These are phyloP conservation scores for Pecten maximus DNA, from an alignment of 2,888 invertebrate genomes.

Conservation along the genomic window DNA sequence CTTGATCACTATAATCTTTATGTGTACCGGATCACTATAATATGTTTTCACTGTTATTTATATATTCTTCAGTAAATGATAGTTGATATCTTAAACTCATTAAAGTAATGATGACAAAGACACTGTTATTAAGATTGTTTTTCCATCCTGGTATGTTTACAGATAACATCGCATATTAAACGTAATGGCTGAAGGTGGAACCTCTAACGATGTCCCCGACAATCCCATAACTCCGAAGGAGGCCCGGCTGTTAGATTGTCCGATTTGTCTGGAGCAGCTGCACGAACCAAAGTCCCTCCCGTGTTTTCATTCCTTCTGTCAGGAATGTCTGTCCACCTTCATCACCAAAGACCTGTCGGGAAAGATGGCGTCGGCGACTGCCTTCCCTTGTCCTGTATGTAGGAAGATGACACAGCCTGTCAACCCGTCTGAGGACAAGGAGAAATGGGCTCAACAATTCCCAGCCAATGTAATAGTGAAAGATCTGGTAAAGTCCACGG, in stretches of 20 bases:
- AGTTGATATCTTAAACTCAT: too few relatives aligned
- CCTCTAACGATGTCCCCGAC: not conserved
- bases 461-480: not conserved
- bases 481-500: not conserved
- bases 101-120: too few relatives aligned
- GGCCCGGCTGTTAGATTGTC: not conserved
- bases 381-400: not conserved
- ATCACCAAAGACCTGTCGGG: not conserved
- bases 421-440: not conserved
- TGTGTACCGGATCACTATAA: too few relatives aligned
- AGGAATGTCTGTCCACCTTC: constrained; percentile 2
- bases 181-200: not conserved
- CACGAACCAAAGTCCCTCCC: not conserved
- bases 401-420: not conserved
- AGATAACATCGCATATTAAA: not conserved
- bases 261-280: not conserved
- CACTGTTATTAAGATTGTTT: too few relatives aligned
- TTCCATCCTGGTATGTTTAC: not conserved
- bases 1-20: too few relatives aligned
- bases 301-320: constrained; percentile 4
- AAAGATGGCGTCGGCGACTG: not conserved
- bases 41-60: too few relatives aligned
- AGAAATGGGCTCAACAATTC: not conserved
- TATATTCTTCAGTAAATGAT: too few relatives aligned
- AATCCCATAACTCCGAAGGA: not conserved